Percentiles rank a stretch among this genome's conserved stretches.
Conservation (phyloP, 1,140 invertebrate genomes). For the Drosophila lini region DNA sequence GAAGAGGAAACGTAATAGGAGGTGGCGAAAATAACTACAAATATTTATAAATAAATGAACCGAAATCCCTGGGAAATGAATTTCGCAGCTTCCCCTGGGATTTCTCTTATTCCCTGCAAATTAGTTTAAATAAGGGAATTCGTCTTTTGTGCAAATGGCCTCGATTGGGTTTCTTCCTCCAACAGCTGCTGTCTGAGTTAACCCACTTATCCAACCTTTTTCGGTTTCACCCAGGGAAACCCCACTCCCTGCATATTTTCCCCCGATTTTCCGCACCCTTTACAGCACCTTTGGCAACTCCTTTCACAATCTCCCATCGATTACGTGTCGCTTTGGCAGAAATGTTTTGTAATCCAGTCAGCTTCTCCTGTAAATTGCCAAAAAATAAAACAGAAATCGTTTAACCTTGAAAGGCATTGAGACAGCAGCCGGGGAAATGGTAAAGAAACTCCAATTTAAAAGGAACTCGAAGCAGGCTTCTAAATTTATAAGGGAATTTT, state of each 20-base stretch:
- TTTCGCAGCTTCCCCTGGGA: not conserved
- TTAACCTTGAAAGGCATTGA: slow-evolving; percentile 64
- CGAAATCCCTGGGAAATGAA: slow-evolving; percentile 4
- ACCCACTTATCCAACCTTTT: slow-evolving; percentile 4
- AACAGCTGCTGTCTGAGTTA: slow-evolving; percentile 1
- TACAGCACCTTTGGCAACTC: slow-evolving; percentile 17
- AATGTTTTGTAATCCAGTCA: slow-evolving; percentile 48
- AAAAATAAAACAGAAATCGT: slow-evolving; percentile 30
- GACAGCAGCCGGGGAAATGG: not conserved
- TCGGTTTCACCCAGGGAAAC: not conserved
- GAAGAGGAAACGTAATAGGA: too few species aligned
- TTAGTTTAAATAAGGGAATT: slow-evolving; percentile 9
- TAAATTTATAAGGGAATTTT: not conserved
- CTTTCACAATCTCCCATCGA: slow-evolving; percentile 24
- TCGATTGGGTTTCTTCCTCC: slow-evolving; percentile 3
- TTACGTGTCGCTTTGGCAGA: slow-evolving; percentile 37
- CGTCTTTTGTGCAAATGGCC: slow-evolving; percentile 14
- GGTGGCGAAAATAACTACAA: slow-evolving; percentile 18
- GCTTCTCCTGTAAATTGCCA: slow-evolving; percentile 40
- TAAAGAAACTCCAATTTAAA: slow-evolving; percentile 3
- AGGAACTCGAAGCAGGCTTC: not conserved
- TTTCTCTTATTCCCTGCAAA: slow-evolving; percentile 5
- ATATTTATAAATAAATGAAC: slow-evolving; percentile 35
- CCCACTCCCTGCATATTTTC: not conserved
- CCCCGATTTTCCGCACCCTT: slow-evolving; percentile 12